Evolutionary conservation across 2,113 vertebrate species (phyloP).

Genomic region (Eupsittula cactorum): DNA sequence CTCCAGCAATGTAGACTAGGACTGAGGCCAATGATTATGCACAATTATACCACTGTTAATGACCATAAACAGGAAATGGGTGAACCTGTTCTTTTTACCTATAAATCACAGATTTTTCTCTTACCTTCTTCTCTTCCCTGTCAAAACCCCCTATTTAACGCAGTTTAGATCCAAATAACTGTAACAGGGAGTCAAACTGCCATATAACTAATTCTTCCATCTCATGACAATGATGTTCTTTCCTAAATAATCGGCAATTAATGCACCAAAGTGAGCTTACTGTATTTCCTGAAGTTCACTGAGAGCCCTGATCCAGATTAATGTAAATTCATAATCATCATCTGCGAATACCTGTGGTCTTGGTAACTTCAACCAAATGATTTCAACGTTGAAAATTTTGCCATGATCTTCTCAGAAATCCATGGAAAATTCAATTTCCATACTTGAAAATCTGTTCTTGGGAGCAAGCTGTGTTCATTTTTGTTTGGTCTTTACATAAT

Average conservation of each 20-base stretch:
- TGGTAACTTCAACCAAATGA: neutral
- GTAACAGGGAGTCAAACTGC: neutral
- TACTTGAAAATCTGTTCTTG: neutral
- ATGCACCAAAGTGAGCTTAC: neutral
- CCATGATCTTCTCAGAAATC: neutral
- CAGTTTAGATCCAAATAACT: neutral
- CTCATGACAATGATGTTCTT: neutral
- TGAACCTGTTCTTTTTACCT: neutral
- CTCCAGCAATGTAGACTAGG: neutral
- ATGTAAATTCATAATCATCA: neutral
- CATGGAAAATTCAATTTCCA: neutral
- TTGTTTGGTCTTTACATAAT: neutral
- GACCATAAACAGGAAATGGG: slow-evolving; percentile 5
- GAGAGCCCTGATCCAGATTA: neutral
- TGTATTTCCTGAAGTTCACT: neutral
- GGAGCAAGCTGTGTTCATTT: neutral
- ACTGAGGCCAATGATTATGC: slow-evolving; percentile 28
- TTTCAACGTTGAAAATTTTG: neutral
- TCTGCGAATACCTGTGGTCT: neutral
- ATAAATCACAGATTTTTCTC: neutral
- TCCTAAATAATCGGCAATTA: neutral
- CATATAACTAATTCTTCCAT: neutral
- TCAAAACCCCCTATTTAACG: neutral
- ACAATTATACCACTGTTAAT: slow-evolving; percentile 30
- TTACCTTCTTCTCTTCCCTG: neutral